Conservation (phyloP, 2,113 vertebrate species). For the Condylura cristata region DNA sequence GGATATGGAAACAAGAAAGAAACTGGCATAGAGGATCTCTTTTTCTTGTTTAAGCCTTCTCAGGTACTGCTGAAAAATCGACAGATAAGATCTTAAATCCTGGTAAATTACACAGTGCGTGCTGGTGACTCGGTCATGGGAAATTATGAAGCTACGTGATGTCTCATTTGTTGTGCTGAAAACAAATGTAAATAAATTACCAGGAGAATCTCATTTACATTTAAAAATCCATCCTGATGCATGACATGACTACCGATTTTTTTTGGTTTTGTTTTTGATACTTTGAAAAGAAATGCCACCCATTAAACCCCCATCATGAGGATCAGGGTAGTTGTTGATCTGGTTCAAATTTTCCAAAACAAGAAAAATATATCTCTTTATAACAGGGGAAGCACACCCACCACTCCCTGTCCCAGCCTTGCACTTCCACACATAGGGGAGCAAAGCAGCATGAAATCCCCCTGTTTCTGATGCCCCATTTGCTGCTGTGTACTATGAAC, state of each 20-base stretch:
- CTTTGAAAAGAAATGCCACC: conserved; percentile 84
- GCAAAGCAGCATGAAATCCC: conserved; percentile 33
- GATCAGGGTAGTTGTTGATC: not conserved
- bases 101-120: conserved; percentile 88
- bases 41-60: conserved; percentile 68
- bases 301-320: conserved; percentile 79
- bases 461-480: not conserved
- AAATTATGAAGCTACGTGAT: conserved; percentile 91
- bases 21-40: conserved; percentile 53
- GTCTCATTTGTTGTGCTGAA: conserved; percentile 92
- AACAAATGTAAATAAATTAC: conserved; percentile 93
- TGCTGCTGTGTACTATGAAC: not conserved
- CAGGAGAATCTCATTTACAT: conserved; percentile 90
- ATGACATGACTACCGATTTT: conserved; percentile 87
- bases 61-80: conserved; percentile 84
- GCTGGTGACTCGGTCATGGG: conserved; percentile 90
- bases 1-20: conserved; percentile 53
- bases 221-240: conserved; percentile 87
- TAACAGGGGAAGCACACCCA: not conserved
- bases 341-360: conserved; percentile 32
- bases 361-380: not conserved
- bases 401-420: accelerated
- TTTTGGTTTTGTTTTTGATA: conserved; percentile 77
- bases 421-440: not conserved
- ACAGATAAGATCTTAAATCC: conserved; percentile 90